Evolutionary conservation across 2,888 invertebrate species (phyloP), one percentile per base, ranked within the genome.

Genomic region (Odontomyia ornata): DNA sequence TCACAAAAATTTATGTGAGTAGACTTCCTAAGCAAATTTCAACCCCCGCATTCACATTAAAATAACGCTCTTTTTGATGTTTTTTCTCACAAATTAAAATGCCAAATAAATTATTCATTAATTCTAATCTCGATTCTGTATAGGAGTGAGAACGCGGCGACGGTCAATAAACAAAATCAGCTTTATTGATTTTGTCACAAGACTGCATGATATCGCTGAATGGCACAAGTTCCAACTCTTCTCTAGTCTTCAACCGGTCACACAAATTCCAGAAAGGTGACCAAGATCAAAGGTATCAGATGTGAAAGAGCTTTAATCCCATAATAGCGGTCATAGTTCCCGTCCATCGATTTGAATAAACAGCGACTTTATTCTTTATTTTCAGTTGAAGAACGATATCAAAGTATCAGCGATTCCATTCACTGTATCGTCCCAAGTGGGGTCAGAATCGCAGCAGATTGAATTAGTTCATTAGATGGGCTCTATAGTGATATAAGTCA

Each of bases 1-100:
- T 52, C 52, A 18, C 13, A 4, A 15, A 64, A 36, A 65, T 65
- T 36, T 28, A 36, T 65, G 36, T 65, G 65, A 65, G 30, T 30
- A 36, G 65, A 30, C 30, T 65, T 65, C 36, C 27, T 65, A 65
- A 65, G 36, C 65, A 11, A 65, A 28, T 36, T n/a, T 65, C 28
- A 36, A 21, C 65, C 36, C 65, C 36, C 65, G 27, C 36, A 65
- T 9, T n/a, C n/a, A n/a, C 1, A 27, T 23, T 64, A 60, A 60
- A 60, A n/a, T n/a, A n/a, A 21, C 7, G 57, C 9, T 7, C 27
- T 27, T 62, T 62, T 15, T 27, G 27, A 36, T 18, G 15, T 36
- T 65, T 65, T 65, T 64, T 64, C 52, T 9, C 52, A 52, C 52
- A 13, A 52, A 52, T n/a, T 52, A 13, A 52, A 52, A 52, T 18